Evolutionary conservation across 2,797 vertebrate species (phyloP).

Genomic region (Acropternis orthonyx): DNA sequence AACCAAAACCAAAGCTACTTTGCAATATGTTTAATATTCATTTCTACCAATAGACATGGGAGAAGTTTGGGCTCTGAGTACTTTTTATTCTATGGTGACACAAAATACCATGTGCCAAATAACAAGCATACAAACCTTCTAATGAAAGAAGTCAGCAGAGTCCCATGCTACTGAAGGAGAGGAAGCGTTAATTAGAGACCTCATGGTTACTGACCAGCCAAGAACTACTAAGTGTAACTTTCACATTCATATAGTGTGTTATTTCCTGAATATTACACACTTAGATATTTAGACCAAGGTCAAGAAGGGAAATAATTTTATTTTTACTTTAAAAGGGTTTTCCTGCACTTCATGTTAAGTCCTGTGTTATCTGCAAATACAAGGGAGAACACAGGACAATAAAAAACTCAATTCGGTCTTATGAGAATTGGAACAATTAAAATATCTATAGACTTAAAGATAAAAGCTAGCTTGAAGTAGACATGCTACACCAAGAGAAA

Average conservation of each 20-base stretch:
- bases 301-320: neutral
- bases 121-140: neutral
- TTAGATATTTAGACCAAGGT: neutral
- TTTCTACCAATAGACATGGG: neutral
- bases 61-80: neutral
- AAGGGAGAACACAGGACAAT: neutral
- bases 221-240: neutral
- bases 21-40: neutral
- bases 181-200: neutral
- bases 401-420: neutral
- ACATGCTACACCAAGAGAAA: neutral
- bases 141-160: slow-evolving; percentile 2
- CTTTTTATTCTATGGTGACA: neutral
- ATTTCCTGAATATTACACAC: neutral
- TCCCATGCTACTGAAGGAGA: neutral
- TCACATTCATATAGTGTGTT: neutral
- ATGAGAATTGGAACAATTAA: neutral
- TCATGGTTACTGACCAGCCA: neutral
- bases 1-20: neutral
- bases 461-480: neutral
- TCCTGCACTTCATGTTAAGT: neutral
- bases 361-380: neutral
- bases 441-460: neutral
- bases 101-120: neutral
- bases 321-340: neutral